Base-by-base conservation (phyloP, 1,140 invertebrate species). In the Streblospio benedicti region DNA sequence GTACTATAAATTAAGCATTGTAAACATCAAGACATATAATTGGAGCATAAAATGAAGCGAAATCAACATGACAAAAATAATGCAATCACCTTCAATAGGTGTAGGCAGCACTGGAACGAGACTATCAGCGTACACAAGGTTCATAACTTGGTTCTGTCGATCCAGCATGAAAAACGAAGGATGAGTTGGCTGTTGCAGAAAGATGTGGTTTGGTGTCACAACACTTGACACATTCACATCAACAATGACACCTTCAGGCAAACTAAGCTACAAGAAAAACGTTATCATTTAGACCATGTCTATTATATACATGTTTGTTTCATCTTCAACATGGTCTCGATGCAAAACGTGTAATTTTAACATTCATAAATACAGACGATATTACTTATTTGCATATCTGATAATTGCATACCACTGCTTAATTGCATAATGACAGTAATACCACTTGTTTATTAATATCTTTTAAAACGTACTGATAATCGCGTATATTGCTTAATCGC, bases 111-210 rank as follows among this genome's bases (percentile, higher is more conserved):
- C 68, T n/a, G 83, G 83, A 16, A 80, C 76, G 4, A 65, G 73
- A 5, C 66, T 66, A 31, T 74, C 68, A 47, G 76, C 71, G 68
- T 84, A 85, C 51, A 79, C 78, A 16, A 67, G 66, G 12, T 70
- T 75, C 78, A 84, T 82, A 57, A 71, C 77, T 35, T 84, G 81
- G 70, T 90, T 89, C 35, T 97, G 81, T 49, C 85, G 78, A 64
- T 85, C 83, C 49, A 97, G 80, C 16, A 84, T 85, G 1, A 87
- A 85, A 79, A 88, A 94, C 0, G 91, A 86, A 0, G 93, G 92
- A 81, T 97, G 93, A 45, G 90, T 87, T 16, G 90, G 91, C 72
- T 94, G 86, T 72, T 97, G 93, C 30, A 97, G 81, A 77, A 97
- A 97, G 65, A 96, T 81, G 71, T 93, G 89, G 53, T 87, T 86